Evolutionary conservation across 2,797 vertebrate genomes (phyloP), one percentile per base, ranked within the genome.

Genomic region (Podarcis siculus): DNA sequence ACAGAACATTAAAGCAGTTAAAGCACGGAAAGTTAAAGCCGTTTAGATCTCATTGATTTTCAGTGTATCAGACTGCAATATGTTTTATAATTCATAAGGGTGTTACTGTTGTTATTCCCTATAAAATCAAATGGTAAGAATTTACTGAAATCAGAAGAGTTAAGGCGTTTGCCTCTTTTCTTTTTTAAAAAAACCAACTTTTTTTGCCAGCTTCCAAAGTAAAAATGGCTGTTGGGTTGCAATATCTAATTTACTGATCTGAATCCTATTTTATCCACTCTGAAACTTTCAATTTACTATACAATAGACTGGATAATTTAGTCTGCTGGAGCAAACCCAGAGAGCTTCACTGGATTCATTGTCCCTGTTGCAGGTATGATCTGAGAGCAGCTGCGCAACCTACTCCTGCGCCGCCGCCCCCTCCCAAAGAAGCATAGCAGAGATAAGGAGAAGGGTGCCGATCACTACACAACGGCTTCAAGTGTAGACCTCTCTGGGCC

Each of bases 361-460:
- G 76, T 86, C 5, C 67, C 13, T 37, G 25, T 23, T 10, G 39
- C 39, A 0, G 1, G 23, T 6, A 42, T 4, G 19, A 1, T 21
- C 4, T 9, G 32, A 35, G 82, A 86, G 69, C 85, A 80, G 77
- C 37, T 17, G 0, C 5, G 1, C 15, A 21, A 30, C 10, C 6
- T 23, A 0, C 61, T 73, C 45, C 6, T 23, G 49, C 12, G 49
- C 13, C 13, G 1, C 49, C 5, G 32, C 42, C 25, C 13, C 67
- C 25, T 23, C 12, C 32, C 55, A 79, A 13, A 86, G 82, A 35
- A 71, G 8, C 17, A 23, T 27, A 1, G 37, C 71, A 6, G 64
- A 39, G 79, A 10, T 45, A 17, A 0, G 0, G 25, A 0, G 0
- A 4, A 0, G 0, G 1, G 15, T 19, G 8, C 55, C 69, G 32